Percentiles rank a stretch among this genome's conserved stretches.
Evolutionary conservation across 2,888 invertebrate species (phyloP).

Genomic region (Thyatira batis): DNA sequence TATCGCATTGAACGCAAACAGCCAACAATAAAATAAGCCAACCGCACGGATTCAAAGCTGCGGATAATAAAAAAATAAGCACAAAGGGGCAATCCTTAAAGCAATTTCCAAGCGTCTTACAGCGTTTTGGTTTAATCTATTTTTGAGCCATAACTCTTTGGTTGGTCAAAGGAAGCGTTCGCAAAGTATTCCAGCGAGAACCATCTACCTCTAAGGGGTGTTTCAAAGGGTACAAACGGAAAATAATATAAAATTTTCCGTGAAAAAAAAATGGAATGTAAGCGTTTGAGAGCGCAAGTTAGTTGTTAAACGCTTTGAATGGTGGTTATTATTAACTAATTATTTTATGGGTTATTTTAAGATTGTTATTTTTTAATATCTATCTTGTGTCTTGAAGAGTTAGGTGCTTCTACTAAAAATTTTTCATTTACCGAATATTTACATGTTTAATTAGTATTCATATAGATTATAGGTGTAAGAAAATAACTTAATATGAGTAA

Average conservation of each 20-base stretch:
- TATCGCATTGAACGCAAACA: neutral
- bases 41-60: constrained; percentile 9
- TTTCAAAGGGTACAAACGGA: constrained; percentile 34
- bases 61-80: constrained; percentile 11
- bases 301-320: constrained; percentile 18
- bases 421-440: too few species aligned
- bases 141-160: constrained; percentile 45
- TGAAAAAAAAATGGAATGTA: constrained; percentile 16
- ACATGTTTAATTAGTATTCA: too few species aligned
- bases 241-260: constrained; percentile 43
- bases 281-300: constrained; percentile 18
- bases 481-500: too few species aligned
- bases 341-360: neutral
- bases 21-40: constrained; percentile 4
- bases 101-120: constrained; percentile 35
- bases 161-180: constrained; percentile 45
- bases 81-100: constrained; percentile 37
- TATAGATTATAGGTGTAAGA: too few species aligned
- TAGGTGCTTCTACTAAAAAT: too few species aligned
- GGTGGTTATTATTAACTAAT: neutral
- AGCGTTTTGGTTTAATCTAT: constrained; percentile 43
- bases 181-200: constrained; percentile 12
- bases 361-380: too few species aligned
- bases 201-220: constrained; percentile 39
- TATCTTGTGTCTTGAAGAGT: too few species aligned